A percentile compares a stretch with the other conserved stretches of the same genome.
Evolutionary conservation across 2,797 vertebrate genomes (phyloP).

Genomic region (Leptodactylus fallax): DNA sequence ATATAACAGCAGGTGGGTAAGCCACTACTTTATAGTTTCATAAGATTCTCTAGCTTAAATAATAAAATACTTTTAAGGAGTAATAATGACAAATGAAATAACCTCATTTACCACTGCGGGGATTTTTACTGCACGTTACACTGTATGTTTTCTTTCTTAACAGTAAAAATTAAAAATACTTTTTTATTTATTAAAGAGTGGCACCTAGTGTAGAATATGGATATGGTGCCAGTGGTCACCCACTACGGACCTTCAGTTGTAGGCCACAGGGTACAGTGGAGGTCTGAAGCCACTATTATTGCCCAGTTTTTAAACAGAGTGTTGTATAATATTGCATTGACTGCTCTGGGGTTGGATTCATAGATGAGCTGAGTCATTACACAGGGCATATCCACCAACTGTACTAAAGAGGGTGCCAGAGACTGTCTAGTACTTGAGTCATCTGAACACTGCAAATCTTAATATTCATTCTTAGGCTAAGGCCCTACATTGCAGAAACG

Average conservation of each 20-base stretch:
- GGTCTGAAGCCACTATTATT: too few relatives aligned
- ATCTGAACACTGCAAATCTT: too few relatives aligned
- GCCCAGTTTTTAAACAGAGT: too few relatives aligned
- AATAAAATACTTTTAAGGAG: conserved; percentile 29
- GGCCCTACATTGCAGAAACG: too few relatives aligned
- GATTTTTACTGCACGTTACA: background rate
- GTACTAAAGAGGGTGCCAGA: too few relatives aligned
- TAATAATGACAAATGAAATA: conserved; percentile 35
- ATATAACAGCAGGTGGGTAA: conserved; percentile 44
- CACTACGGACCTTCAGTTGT: background rate
- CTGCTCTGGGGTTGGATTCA: too few relatives aligned
- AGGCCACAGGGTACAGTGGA: background rate
- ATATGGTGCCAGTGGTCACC: background rate
- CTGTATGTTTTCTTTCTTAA: conserved; percentile 15
- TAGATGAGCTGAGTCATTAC: too few relatives aligned
- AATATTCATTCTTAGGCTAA: too few relatives aligned
- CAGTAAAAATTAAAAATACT: background rate
- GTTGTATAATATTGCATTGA: too few relatives aligned
- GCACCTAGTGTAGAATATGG: background rate
- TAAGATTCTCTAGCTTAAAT: conserved; percentile 42
- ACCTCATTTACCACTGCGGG: conserved; percentile 1
- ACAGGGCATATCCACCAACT: too few relatives aligned
- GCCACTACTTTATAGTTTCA: conserved; percentile 31
- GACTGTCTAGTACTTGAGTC: too few relatives aligned
- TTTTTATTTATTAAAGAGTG: background rate